Evolutionary conservation across 1,140 invertebrate species (phyloP).

Genomic region (Drosophila kepulauana): DNA sequence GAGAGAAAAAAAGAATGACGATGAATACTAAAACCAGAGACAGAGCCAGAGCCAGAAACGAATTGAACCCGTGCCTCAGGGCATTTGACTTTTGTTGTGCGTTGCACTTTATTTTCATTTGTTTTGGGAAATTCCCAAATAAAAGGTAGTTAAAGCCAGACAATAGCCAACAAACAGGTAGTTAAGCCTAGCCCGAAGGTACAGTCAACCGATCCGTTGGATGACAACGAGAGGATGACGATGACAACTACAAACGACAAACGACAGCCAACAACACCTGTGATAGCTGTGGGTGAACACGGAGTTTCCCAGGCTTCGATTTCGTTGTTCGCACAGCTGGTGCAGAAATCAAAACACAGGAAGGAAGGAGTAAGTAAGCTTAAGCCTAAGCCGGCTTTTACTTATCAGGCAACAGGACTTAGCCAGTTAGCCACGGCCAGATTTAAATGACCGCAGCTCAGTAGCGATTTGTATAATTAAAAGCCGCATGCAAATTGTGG

Average conservation of each 20-base stretch:
- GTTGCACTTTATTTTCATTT: constrained; percentile 81
- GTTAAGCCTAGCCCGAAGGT: constrained; percentile 35
- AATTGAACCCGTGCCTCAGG: constrained; percentile 63
- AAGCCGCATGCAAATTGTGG: constrained; percentile 82
- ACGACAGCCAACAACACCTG: constrained; percentile 57
- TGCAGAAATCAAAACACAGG: constrained; percentile 58
- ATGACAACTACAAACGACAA: constrained; percentile 22
- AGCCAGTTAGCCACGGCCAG: constrained; percentile 76
- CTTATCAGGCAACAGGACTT: constrained; percentile 62
- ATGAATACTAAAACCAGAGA: constrained; percentile 22
- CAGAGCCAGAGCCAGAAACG: constrained; percentile 11
- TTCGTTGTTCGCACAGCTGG: constrained; percentile 57
- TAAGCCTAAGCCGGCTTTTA: constrained; percentile 75
- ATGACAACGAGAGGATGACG: constrained; percentile 53
- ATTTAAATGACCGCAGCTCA: constrained; percentile 82
- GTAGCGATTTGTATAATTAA: constrained; percentile 80
- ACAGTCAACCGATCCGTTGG: constrained; percentile 56
- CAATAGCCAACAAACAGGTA: constrained; percentile 72
- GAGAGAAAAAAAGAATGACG: constrained; percentile 2
- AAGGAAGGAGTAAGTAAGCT: constrained; percentile 76
- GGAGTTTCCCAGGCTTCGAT: constrained; percentile 76
- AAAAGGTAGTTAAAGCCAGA: constrained; percentile 78
- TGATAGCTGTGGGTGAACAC: constrained; percentile 21
- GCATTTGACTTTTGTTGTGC: constrained; percentile 82
- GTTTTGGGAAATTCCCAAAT: constrained; percentile 82